These are phyloP conservation scores for Cancer borealis DNA, from an alignment of 2,888 invertebrate species.

Conservation along the genomic window DNA sequence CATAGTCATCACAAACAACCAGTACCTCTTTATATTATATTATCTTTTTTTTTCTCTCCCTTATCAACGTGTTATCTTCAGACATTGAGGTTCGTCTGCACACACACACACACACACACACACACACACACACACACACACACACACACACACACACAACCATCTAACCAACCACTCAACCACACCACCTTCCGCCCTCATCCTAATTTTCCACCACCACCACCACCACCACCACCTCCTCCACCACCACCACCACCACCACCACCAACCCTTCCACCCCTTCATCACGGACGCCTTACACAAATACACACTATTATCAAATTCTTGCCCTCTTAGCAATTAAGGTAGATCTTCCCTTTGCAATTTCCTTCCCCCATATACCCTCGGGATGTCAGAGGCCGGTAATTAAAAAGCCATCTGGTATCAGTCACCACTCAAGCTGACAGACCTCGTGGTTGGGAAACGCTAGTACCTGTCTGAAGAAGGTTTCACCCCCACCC, in stretches of 20 bases:
- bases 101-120: not conserved
- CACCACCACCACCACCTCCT: not conserved
- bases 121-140: too few relatives aligned
- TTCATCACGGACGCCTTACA: conserved; percentile 50
- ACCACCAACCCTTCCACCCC: conserved; percentile 44
- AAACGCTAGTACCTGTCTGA: not conserved
- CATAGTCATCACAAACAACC: not conserved
- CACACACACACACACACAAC: too few relatives aligned
- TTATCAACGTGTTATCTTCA: not conserved
- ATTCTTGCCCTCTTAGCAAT: conserved; percentile 66
- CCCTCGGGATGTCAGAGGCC: conserved; percentile 22
- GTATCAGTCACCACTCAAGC: conserved; percentile 69
- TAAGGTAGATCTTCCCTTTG: conserved; percentile 66
- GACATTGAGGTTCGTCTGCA: not conserved
- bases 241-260: conserved; percentile 35
- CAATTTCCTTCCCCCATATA: conserved; percentile 69
- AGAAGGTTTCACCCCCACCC: not conserved
- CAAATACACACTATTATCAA: conserved; percentile 74
- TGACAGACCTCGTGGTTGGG: conserved; percentile 49
- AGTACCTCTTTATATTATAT: not conserved
- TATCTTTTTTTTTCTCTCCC: not conserved
- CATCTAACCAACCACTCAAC: not conserved
- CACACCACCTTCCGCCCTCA: conserved; percentile 14
- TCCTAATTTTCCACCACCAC: not conserved
- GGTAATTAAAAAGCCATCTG: conserved; percentile 73